These are phyloP conservation scores for Eulemur albifrons DNA, from an alignment of 2,797 vertebrate species.

Conservation along the genomic window DNA sequence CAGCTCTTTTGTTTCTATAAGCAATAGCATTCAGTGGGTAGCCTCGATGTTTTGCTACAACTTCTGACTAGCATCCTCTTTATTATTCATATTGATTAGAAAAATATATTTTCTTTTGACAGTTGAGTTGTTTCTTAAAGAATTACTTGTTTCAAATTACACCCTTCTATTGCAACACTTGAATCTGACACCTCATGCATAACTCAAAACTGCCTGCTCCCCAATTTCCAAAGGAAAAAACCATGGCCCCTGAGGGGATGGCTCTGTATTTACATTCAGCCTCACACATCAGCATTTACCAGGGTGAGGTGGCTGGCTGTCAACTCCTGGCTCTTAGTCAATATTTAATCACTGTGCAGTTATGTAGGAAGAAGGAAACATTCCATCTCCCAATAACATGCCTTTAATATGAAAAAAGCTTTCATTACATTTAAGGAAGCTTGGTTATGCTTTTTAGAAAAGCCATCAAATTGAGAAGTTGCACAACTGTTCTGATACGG, in stretches of 20 bases:
- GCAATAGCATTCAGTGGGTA: not conserved
- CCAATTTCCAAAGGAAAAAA: not conserved
- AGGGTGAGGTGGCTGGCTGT: slow-evolving; percentile 49
- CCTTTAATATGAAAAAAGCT: slow-evolving; percentile 37
- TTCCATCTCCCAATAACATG: slow-evolving; percentile 45
- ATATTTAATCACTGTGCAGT: slow-evolving; percentile 70
- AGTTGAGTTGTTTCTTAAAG: slow-evolving; percentile 43
- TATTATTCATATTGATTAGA: slow-evolving; percentile 38
- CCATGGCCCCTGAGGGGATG: not conserved
- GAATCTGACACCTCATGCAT: not conserved
- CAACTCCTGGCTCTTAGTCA: slow-evolving; percentile 63
- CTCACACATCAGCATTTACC: slow-evolving; percentile 17
- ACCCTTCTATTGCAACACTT: not conserved
- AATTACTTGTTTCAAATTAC: slow-evolving; percentile 42
- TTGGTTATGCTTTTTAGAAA: not conserved
- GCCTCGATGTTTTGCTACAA: not conserved
- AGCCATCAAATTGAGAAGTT: slow-evolving; percentile 15
- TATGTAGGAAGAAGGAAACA: slow-evolving; percentile 38
- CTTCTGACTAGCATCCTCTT: slow-evolving; percentile 38
- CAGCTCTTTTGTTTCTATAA: slow-evolving; percentile 7
- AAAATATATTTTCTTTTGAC: slow-evolving; percentile 56
- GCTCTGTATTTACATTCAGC: slow-evolving; percentile 8
- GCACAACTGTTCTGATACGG: not conserved
- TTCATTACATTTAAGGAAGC: slow-evolving; percentile 41
- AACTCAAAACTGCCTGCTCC: not conserved